Evolutionary conservation across 2,888 invertebrate species (phyloP), one percentile per base, ranked within the genome.

Genomic region (Candidula unifasciata): DNA sequence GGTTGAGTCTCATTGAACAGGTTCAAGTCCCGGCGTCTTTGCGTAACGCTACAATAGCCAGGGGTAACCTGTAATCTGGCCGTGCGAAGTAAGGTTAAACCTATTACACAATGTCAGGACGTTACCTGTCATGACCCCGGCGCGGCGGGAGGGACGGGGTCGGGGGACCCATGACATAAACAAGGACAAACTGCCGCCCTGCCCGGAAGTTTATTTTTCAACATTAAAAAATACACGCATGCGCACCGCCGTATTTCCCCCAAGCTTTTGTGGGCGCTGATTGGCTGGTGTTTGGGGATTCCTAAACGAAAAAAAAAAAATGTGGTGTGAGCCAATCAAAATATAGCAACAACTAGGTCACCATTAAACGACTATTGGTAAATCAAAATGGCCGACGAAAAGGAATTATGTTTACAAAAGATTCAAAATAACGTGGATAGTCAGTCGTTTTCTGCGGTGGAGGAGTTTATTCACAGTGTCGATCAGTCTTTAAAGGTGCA

Each of bases 391-490:
- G 83, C 83, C 37, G 83, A 78, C 33, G 60, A 71, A 8, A n/a
- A 78, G 60, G 77, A 83, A 66, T 24, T 76, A 35, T 78, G 78
- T 83, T 71, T 79, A 83, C 83, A 83, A 83, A 78, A 57, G 27
- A 30, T 18, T 37, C 30, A 71, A 69, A 79, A 37, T 64, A 54
- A 76, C 64, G 3, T 18, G n/a, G 82, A 82, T 68, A 54, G 69
- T 77, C 30, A 33, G 3, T 54, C 30, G 52, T 30, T 68, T n/a
- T 76, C 66, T 52, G 27, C 54, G 33, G 24, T 76, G 33, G 68
- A 76, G 44, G 27, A 30, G 18, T 44, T 66, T 66, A 2, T 77
- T 66, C 35, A 54, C n/a, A 77, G 10, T 66, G 64, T n/a, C 24
- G 52, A 35, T n/a, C 44, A 68, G 24, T 24, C n/a, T 24, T 33